Base-by-base conservation (phyloP, 2,888 invertebrate genomes). In the Eucera pruinosa region DNA sequence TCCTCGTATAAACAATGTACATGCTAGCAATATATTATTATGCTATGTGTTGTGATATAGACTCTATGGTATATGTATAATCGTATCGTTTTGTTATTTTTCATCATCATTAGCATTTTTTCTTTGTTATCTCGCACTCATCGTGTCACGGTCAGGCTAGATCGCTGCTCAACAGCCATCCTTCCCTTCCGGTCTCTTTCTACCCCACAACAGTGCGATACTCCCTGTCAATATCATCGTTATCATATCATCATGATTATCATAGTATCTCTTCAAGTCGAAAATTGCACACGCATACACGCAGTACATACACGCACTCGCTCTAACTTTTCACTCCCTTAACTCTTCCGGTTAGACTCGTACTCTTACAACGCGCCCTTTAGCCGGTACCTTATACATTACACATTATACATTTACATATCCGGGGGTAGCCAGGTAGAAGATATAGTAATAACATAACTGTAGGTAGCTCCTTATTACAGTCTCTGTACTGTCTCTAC, bases 401-500 rank as follows among this genome's bases (percentile, higher is more conserved):
- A 87, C 88, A 89, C 83, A 87, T 76, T 85, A 88, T 88, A 89
- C 88, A 90, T 86, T 87, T 88, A 89, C 88, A 88, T 89, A 89
- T 89, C 87, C 86, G 86, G 89, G 90, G 87, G 85, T 90, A 91
- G 89, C 88, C 89, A 86, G 83, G 86, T 87, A 89, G 86, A 87
- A 89, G 88, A 89, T 85, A 86, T 87, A 86, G 81, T 85, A 85
- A 85, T 85, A 87, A 87, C 87, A 84, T 88, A 87, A 87, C 86
- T 87, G 85, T 86, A 89, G 87, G 86, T 88, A 87, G 85, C 77
- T 89, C 86, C 89, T 91, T 90, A 90, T 75, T 90, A 91, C 90
- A 90, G 90, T 92, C 89, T 91, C 92, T 91, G 91, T 91, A 91
- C 91, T 91, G 92, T 92, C 90, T 91, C 91, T 92, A 92, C 90